These are phyloP conservation scores for Bradypodion ventrale DNA, from an alignment of 2,797 vertebrate genomes.

Conservation along the genomic window DNA sequence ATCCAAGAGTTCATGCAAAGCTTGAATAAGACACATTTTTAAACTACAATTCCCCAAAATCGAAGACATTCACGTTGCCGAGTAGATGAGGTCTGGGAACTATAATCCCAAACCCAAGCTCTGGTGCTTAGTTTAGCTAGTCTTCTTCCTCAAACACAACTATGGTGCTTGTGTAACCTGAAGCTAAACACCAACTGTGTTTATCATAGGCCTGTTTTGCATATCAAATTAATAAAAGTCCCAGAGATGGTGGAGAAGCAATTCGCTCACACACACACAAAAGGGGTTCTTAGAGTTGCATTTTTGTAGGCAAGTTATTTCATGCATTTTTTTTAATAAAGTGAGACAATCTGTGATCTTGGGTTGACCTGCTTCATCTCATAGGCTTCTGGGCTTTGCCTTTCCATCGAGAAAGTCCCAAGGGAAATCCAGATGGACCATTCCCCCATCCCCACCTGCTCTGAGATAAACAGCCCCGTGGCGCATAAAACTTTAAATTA, in stretches of 20 bases:
- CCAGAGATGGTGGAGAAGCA: not conserved
- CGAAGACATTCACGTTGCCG: no score
- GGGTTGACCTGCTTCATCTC: not conserved
- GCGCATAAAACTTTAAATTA: not conserved
- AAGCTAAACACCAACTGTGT: constrained; percentile 35
- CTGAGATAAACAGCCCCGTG: fast-evolving
- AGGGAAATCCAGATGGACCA: not conserved
- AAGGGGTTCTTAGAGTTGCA: not conserved
- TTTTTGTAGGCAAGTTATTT: constrained; percentile 6
- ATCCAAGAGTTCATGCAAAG: constrained; percentile 45
- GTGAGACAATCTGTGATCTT: not conserved
- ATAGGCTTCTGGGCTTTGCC: fast-evolving
- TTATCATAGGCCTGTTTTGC: constrained; percentile 11
- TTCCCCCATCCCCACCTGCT: not conserved
- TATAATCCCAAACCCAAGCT: no score
- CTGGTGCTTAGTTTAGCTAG: constrained; percentile 7
- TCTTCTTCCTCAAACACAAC: not conserved
- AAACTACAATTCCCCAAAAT: no score
- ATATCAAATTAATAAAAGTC: constrained; percentile 1
- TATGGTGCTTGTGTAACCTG: not conserved
- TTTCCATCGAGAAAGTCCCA: not conserved
- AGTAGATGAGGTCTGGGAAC: no score
- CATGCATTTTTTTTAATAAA: not conserved
- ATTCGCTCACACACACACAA: no score
- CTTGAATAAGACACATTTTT: no score